Conservation (phyloP, 2,888 invertebrate species). For the Sphinx pinastri region DNA sequence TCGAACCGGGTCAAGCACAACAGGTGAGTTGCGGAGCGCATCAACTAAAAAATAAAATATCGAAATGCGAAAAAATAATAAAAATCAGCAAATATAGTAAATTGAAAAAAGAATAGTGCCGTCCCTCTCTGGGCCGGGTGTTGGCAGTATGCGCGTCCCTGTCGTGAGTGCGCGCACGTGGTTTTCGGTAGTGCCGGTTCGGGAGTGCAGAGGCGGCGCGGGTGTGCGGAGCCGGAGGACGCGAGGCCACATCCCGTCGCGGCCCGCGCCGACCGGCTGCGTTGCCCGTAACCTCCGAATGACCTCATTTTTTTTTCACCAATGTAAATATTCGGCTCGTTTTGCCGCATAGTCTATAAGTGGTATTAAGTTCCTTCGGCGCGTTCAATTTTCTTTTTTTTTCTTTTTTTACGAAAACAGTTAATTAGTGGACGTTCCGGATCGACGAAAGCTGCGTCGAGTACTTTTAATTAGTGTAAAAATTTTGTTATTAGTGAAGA, state of each 20-base stretch:
- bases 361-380: conserved; percentile 80
- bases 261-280: conserved; percentile 82
- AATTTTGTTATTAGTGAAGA: conserved; percentile 58
- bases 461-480: conserved; percentile 58
- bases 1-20: conserved; percentile 83
- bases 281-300: conserved; percentile 82
- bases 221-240: conserved; percentile 50
- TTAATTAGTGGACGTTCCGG: conserved; percentile 60
- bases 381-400: conserved; percentile 61
- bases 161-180: conserved; percentile 77
- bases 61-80: conserved; percentile 84
- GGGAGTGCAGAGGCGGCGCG: conserved; percentile 49
- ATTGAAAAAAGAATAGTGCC: conserved; percentile 77
- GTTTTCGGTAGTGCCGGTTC: conserved; percentile 60
- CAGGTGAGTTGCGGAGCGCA: conserved; percentile 81
- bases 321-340: conserved; percentile 83
- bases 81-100: conserved; percentile 82
- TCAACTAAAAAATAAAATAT: conserved; percentile 85
- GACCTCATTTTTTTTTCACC: conserved; percentile 83
- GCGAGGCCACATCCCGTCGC: conserved; percentile 77
- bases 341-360: conserved; percentile 82
- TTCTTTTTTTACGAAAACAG: conserved; percentile 48
- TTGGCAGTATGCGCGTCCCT: conserved; percentile 53
- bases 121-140: conserved; percentile 52
- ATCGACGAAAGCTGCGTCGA: conserved; percentile 59